A percentile compares a stretch with the other conserved stretches of the same genome.
Evolutionary conservation across 2,113 vertebrate genomes (phyloP).

Genomic region (Xiphophorus hellerii): DNA sequence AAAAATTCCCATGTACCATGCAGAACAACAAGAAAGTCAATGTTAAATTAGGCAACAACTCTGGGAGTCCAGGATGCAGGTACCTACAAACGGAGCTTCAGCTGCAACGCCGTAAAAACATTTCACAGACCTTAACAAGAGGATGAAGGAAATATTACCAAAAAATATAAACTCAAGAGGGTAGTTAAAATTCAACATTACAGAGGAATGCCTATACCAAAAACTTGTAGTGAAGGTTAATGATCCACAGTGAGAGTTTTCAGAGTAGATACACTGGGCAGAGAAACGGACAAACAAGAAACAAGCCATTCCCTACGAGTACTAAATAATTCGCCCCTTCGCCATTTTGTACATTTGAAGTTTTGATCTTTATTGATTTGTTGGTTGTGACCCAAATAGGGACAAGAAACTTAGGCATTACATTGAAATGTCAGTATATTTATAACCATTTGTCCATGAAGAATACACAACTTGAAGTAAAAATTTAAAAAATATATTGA

Average conservation of each 20-base stretch:
- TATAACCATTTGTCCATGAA: neutral
- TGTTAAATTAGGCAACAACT: conserved; percentile 59
- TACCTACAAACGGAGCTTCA: conserved; percentile 66
- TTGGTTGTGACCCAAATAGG: neutral
- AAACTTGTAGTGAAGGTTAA: conserved; percentile 74
- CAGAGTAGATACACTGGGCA: conserved; percentile 72
- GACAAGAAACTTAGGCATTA: no score
- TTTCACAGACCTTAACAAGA: conserved; percentile 76
- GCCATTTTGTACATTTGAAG: neutral
- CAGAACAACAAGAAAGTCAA: conserved; percentile 42
- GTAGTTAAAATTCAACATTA: conserved; percentile 64
- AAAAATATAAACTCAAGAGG: conserved; percentile 45
- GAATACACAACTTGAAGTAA: neutral
- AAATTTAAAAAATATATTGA: neutral
- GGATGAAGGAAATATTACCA: conserved; percentile 59
- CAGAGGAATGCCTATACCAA: conserved; percentile 79
- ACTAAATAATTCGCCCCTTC: neutral
- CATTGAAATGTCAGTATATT: neutral
- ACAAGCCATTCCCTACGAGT: conserved; percentile 20
- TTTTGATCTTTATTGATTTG: neutral
- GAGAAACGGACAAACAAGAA: conserved; percentile 27
- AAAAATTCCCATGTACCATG: conserved; percentile 65
- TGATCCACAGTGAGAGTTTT: conserved; percentile 61
- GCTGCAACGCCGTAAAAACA: conserved; percentile 64
- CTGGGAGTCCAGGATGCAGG: conserved; percentile 63